Evolutionary conservation across 1,140 invertebrate species (phyloP).

Genomic region (Tetranychus urticae): DNA sequence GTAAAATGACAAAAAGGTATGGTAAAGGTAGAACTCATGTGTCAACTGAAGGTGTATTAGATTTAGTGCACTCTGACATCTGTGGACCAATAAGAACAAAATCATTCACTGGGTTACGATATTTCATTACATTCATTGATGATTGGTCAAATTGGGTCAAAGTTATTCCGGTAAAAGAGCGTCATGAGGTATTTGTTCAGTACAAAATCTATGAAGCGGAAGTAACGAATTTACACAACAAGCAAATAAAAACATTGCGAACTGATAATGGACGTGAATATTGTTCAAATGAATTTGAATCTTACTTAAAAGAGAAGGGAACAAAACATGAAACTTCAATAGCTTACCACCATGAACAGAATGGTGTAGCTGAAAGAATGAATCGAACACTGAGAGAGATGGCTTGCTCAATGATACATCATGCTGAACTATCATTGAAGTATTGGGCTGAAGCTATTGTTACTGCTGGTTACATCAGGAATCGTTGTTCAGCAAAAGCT

Average conservation of each 20-base stretch:
- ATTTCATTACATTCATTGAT: slow-evolving; percentile 22
- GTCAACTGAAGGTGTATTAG: not conserved
- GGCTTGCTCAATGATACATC: slow-evolving; percentile 5
- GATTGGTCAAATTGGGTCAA: slow-evolving; percentile 16
- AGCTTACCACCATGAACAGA: slow-evolving; percentile 20
- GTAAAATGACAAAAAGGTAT: not conserved
- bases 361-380: slow-evolving; percentile 19
- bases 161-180: too few species aligned
- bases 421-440: not conserved
- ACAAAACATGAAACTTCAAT: not conserved
- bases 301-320: not conserved
- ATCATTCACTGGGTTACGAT: slow-evolving; percentile 17
- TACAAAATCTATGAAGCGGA: too few species aligned
- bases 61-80: slow-evolving; percentile 16
- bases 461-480: not conserved
- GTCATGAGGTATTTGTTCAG: too few species aligned
- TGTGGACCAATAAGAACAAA: slow-evolving; percentile 22
- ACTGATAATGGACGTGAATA: slow-evolving; percentile 9
- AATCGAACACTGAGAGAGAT: slow-evolving; percentile 18
- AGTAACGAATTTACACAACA: slow-evolving; percentile 3
- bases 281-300: not conserved
- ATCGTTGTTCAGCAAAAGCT: not conserved
- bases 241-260: slow-evolving; percentile 4
- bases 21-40: not conserved
- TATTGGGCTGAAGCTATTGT: not conserved